phyloP scores from a whole-genome alignment of 2,888 invertebrate species.

The Holacanthella duospinosa region DNA sequence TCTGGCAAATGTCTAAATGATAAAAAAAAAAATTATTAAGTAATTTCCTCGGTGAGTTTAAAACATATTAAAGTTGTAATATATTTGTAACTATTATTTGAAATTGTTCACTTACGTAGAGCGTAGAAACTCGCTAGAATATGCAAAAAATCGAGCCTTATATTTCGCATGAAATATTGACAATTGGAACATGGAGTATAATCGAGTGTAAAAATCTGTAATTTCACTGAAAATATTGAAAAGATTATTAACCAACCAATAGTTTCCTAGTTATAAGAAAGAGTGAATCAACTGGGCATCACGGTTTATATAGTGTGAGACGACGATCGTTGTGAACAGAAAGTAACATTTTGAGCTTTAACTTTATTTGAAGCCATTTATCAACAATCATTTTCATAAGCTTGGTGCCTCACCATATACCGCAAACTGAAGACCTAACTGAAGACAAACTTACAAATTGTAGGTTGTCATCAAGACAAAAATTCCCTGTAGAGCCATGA shows the following conservation, averaged over 20 bases:
- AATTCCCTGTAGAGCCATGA: conserved; percentile 83
- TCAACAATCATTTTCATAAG: too few species aligned
- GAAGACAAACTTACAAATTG: conserved; percentile 55
- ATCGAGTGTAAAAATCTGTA: conserved; percentile 84
- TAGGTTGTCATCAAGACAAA: conserved; percentile 78
- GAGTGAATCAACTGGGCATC: too few species aligned
- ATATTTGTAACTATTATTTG: neutral
- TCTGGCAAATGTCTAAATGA: conserved; percentile 72
- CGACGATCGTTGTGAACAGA: too few species aligned
- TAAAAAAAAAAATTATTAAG: conserved; percentile 12
- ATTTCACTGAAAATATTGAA: conserved; percentile 54
- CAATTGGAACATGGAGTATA: conserved; percentile 89
- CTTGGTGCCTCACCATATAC: too few species aligned
- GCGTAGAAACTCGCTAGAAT: conserved; percentile 80
- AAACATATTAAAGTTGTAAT: neutral
- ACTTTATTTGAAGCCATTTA: too few species aligned
- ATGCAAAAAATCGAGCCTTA: conserved; percentile 73
- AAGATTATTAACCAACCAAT: conserved; percentile 9
- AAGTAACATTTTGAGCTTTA: too few species aligned
- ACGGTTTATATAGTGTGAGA: too few species aligned
- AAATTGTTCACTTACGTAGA: conserved; percentile 60
- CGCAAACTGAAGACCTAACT: too few species aligned
- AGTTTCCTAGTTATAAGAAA: conserved; percentile 2
- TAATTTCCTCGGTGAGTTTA: neutral
- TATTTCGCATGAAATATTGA: conserved; percentile 83